These are phyloP conservation scores for Papilio glaucus DNA, from an alignment of 1,140 invertebrate genomes.

Conservation along the genomic window DNA sequence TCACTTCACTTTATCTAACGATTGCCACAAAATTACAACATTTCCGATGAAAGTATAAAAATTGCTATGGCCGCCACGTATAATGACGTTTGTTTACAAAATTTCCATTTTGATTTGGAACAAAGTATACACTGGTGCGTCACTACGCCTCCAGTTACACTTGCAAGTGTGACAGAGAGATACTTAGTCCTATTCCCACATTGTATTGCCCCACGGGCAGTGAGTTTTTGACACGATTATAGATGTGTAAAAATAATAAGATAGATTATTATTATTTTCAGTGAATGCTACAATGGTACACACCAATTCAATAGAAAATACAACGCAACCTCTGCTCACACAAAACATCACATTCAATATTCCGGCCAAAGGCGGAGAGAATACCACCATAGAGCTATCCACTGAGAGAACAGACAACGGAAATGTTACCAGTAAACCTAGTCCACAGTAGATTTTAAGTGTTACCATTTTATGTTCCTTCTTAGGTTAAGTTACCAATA, in stretches of 20 bases:
- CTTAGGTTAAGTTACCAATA: constrained; percentile 6
- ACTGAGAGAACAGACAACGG: not conserved
- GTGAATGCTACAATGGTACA: constrained; percentile 39
- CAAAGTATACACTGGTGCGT: not conserved
- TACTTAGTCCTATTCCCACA: too few species aligned
- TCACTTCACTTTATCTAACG: too few species aligned
- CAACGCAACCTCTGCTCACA: constrained; percentile 13
- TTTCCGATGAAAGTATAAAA: too few species aligned
- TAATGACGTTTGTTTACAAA: too few species aligned
- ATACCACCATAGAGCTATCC: not conserved
- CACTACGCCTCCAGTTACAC: too few species aligned
- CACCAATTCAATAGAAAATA: not conserved
- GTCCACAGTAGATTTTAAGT: constrained; percentile 36
- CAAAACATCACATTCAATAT: constrained; percentile 47
- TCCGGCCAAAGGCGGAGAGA: constrained; percentile 9
- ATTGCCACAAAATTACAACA: too few species aligned
- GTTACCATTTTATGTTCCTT: constrained; percentile 30
- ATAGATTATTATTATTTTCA: constrained; percentile 39
- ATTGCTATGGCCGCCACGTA: too few species aligned
- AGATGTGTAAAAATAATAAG: not conserved
- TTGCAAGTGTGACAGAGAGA: too few species aligned
- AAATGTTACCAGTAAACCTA: constrained; percentile 39
- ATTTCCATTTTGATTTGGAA: too few species aligned
- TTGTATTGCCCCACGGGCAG: too few species aligned
- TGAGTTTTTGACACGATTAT: not conserved